Conservation (phyloP, 2,797 vertebrate genomes). For the Sebastes dallii region DNA sequence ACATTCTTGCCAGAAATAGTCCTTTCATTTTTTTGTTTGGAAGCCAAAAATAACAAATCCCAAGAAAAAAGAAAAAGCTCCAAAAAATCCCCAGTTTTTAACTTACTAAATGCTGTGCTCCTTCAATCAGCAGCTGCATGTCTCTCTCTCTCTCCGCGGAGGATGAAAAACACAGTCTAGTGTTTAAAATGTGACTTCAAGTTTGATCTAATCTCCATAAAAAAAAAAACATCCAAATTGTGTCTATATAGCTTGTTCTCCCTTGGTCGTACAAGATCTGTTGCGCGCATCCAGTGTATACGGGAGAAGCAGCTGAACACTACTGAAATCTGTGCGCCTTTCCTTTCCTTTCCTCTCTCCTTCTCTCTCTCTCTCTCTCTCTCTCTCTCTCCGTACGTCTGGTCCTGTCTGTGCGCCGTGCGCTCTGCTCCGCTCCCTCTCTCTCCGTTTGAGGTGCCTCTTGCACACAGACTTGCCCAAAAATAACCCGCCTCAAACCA, state of each 20-base stretch:
- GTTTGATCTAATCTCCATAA: slow-evolving; percentile 28
- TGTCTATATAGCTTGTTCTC: slow-evolving; percentile 3
- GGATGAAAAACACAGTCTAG: background rate
- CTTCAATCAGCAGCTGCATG: slow-evolving; percentile 56
- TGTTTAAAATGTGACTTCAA: slow-evolving; percentile 3
- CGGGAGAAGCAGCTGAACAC: slow-evolving; percentile 34
- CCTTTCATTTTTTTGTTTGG: slow-evolving; percentile 51
- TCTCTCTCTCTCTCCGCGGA: slow-evolving; percentile 47
- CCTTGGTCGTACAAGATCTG: slow-evolving; percentile 50
- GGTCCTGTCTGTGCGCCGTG: slow-evolving; percentile 50
- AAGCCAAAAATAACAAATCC: background rate
- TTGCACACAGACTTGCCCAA: slow-evolving; percentile 77
- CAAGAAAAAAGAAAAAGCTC: background rate
- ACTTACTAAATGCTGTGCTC: slow-evolving; percentile 36
- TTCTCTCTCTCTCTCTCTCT: slow-evolving; percentile 42
- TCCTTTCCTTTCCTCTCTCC: slow-evolving; percentile 48
- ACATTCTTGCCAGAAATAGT: slow-evolving; percentile 63
- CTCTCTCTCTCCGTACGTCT: slow-evolving; percentile 35
- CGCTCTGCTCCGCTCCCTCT: slow-evolving; percentile 62
- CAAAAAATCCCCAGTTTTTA: slow-evolving; percentile 47
- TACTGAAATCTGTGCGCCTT: slow-evolving; percentile 57
- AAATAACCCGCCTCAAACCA: slow-evolving; percentile 82
- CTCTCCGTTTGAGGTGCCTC: slow-evolving; percentile 73
- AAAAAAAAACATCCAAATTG: slow-evolving; percentile 39
- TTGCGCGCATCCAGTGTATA: slow-evolving; percentile 63